Evolutionary conservation across 2,888 invertebrate genomes (phyloP).

Genomic region (Ophioninae sp.): DNA sequence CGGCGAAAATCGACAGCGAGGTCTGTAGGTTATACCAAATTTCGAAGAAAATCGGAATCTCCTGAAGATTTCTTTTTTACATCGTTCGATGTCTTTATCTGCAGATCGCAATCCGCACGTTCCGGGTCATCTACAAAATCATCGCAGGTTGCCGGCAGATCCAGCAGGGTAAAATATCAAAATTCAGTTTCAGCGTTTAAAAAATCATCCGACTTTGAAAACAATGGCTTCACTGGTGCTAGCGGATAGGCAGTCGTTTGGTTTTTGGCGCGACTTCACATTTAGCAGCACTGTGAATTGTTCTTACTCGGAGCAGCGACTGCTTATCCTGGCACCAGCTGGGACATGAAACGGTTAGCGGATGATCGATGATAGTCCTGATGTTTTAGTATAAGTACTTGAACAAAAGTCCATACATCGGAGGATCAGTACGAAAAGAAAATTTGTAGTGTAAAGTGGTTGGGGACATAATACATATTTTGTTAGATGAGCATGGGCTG

Average conservation of each 20-base stretch:
- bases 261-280: too few species aligned
- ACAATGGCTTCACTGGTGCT: background rate
- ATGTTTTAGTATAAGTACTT: background rate
- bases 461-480: too few species aligned
- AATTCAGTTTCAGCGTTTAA: background rate
- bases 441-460: background rate
- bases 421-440: background rate
- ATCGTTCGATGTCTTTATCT: background rate
- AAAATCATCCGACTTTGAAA: background rate
- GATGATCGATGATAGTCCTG: background rate
- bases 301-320: too few species aligned
- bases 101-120: conserved; percentile 38
- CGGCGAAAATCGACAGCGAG: conserved; percentile 67
- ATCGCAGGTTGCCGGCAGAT: background rate
- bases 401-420: background rate
- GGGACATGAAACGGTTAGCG: too few species aligned
- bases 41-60: background rate
- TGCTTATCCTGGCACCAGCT: too few species aligned
- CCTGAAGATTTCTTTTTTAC: background rate
- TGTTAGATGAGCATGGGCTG: too few species aligned
- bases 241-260: too few species aligned
- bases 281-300: too few species aligned
- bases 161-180: conserved; percentile 24
- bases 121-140: conserved; percentile 33
- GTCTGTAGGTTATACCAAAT: conserved; percentile 64